Conservation (phyloP, 2,888 invertebrate genomes). For the Escarpia spicata region DNA sequence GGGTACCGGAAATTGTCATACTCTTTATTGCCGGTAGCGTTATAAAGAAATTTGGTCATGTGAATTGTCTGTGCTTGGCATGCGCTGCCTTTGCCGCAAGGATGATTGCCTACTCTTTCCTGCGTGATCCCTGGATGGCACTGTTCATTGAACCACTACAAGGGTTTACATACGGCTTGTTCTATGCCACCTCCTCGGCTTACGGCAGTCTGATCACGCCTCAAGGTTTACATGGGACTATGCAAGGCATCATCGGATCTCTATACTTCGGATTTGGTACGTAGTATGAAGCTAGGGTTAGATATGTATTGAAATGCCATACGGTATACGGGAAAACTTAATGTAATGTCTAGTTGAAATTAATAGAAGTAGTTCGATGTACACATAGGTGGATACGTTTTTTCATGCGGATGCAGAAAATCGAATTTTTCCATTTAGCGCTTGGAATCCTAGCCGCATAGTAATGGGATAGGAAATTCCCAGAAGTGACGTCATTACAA, state of each 20-base stretch:
- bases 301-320: too few relatives aligned
- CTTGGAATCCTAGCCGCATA: too few relatives aligned
- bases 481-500: too few relatives aligned
- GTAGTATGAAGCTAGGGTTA: constrained; percentile 37
- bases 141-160: constrained; percentile 87
- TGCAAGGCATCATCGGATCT: constrained; percentile 88
- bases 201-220: constrained; percentile 87
- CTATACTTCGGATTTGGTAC: constrained; percentile 87
- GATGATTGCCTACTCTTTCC: neutral
- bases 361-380: too few relatives aligned
- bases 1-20: neutral
- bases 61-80: neutral
- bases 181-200: constrained; percentile 91
- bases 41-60: neutral
- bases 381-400: too few relatives aligned
- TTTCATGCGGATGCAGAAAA: too few relatives aligned
- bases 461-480: too few relatives aligned
- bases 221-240: constrained; percentile 82
- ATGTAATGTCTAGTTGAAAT: too few relatives aligned
- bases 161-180: constrained; percentile 87
- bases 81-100: neutral
- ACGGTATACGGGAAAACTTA: too few relatives aligned
- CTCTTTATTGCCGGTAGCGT: neutral
- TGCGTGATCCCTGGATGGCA: constrained; percentile 52
- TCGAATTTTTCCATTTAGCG: too few relatives aligned